Evolutionary conservation across 2,888 invertebrate genomes (phyloP), one percentile per base, ranked within the genome.

Genomic region (Pyrochroa serraticornis): DNA sequence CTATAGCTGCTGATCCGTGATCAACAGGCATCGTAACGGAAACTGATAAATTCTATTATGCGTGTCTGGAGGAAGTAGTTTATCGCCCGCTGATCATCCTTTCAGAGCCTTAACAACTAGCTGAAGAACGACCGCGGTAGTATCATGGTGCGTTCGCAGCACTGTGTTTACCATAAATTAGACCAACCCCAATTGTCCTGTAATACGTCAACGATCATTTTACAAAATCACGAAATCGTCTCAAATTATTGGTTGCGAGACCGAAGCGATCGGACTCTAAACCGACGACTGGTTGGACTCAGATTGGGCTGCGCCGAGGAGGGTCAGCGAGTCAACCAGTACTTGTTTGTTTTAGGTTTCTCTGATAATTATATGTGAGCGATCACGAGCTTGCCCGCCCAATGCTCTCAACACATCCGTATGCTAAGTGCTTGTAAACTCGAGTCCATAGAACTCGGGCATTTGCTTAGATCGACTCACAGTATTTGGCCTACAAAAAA

Each of bases 261-360:
- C 45, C 49, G 60, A 46, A 60, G 56, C 48, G 51, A 44, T 60
- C 62, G 63, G 51, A 41, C 53, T 57, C 61, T 61, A 63, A 49
- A 51, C 56, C 62, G 55, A 49, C 58, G 45, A 47, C 52, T 50
- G 63, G 56, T 71, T 70, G 66, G 66, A 68, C 64, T 68, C 65
- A 71, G 62, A 67, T 71, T 69, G 62, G 68, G 65, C 56, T 66
- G 69, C 67, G 64, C 44, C 60, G 62, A 62, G 68, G 63, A 70
- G 74, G 76, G 75, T 75, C 75, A 76, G 63, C 75, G 69, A 75
- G 76, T 76, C 75, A 76, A 75, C 75, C 72, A 76, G 75, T 70
- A 73, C 76, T 77, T 78, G 78, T 78, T 77, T 78, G 77, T 78
- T 78, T 78, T 76, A 75, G 73, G 76, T 76, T 77, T 74, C 74